Evolutionary conservation across 2,888 invertebrate species (phyloP), one percentile per base, ranked within the genome.

Genomic region (Morpho helenor): DNA sequence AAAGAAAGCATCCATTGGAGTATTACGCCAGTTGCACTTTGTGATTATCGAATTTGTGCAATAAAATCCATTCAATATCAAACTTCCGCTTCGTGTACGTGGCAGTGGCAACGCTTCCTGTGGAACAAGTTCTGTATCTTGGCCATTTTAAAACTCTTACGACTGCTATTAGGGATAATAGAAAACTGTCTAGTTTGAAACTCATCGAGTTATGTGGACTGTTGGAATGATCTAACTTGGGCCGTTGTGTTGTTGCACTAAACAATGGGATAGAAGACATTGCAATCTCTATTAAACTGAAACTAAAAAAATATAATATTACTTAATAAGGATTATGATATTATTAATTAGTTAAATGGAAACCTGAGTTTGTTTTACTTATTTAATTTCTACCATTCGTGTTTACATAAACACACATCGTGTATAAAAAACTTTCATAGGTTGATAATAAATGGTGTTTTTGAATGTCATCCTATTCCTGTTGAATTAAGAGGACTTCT

Each of bases 61-160:
- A 87, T 84, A 86, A 86, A 87, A 85, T 74, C 77, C 81, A 76
- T 80, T 80, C 83, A 81, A 80, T 83, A 82, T 77, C 77, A 75
- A 88, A 90, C 74, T 89, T 86, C 73, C 68, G 70, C 72, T 72
- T 68, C 71, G 75, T 73, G 72, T 77, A 83, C 81, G 77, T 80
- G 79, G 80, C 75, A 78, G 80, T 75, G 80, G 79, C 76, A 84
- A 84, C 83, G 79, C 83, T 82, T 82, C 75, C 77, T 69, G 73
- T 68, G 68, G 82, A 80, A 78, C 84, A 87, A 89, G 83, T 88
- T 88, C 82, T 74, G 82, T 82, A 80, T 84, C 77, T 69, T 75
- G 83, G 82, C 83, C 82, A 80, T 86, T 89, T 87, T 87, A 87
- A 87, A 89, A 88, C 87, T 88, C 84, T 85, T 78, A 84, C 82